Conservation (phyloP, 2,888 invertebrate species). For the Anodontia alba region DNA sequence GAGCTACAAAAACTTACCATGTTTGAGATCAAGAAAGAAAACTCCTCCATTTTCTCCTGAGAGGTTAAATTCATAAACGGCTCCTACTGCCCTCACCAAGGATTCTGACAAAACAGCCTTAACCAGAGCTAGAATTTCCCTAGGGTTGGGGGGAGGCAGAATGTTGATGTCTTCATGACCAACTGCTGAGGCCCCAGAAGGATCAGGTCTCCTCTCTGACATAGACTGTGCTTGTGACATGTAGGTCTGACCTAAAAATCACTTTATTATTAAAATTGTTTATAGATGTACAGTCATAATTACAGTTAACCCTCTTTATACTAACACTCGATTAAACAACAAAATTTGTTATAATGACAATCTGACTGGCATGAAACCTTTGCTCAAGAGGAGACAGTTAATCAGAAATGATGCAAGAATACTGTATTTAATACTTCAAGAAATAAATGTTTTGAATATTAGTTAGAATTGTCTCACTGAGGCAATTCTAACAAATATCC, state of each 20-base stretch:
- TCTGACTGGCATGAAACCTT: no score
- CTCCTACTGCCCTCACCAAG: constrained; percentile 77
- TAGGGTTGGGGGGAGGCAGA: constrained; percentile 45
- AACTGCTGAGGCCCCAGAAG: constrained; percentile 48
- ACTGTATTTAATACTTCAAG: no score
- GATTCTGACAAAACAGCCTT: constrained; percentile 68
- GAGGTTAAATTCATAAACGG: constrained; percentile 80
- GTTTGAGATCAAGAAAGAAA: constrained; percentile 82
- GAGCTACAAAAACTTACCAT: constrained; percentile 68
- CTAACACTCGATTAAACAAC: no score
- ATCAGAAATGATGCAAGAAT: no score
- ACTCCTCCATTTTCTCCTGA: constrained; percentile 74
- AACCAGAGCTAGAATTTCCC: constrained; percentile 63
- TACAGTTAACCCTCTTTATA: no score
- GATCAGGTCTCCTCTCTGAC: constrained; percentile 32
- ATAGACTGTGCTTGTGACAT: constrained; percentile 16
- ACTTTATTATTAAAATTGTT: no score
- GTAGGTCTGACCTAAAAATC: constrained; percentile 11
- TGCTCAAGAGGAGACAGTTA: no score
- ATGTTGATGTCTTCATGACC: constrained; percentile 48
- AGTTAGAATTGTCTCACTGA: no score
- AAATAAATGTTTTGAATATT: no score
- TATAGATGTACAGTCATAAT: no score
- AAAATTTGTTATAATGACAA: no score
- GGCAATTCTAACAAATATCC: no score